phyloP scores from a whole-genome alignment of 2,797 vertebrate species.

The Naso thynnoides region DNA sequence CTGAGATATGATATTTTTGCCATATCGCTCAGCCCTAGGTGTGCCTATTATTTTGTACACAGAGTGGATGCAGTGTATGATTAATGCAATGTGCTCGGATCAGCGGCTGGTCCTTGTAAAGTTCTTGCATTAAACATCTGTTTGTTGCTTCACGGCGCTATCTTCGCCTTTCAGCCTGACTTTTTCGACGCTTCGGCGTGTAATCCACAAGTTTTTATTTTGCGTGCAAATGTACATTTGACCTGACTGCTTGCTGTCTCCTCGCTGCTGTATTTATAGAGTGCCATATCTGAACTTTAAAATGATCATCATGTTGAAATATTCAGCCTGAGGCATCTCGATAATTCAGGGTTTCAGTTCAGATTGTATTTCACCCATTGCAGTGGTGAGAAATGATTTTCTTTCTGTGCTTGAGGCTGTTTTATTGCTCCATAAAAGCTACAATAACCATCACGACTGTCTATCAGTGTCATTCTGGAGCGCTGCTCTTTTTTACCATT shows the following conservation, averaged over 20 bases:
- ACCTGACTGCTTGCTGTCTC: conserved; percentile 55
- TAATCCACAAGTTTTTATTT: conserved; percentile 45
- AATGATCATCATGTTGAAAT: conserved; percentile 39
- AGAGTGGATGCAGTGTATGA: conserved; percentile 46
- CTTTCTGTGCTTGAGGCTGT: conserved; percentile 40
- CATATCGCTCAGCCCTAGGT: too few species aligned
- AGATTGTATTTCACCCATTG: conserved; percentile 33
- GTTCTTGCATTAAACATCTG: conserved; percentile 16
- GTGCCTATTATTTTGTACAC: conserved; percentile 64
- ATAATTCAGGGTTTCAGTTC: conserved; percentile 52
- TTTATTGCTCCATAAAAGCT: conserved; percentile 18
- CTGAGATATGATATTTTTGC: too few species aligned
- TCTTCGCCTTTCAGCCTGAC: conserved; percentile 33
- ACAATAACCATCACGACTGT: conserved; percentile 16
- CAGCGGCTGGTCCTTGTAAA: conserved; percentile 56
- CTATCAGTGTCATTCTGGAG: conserved; percentile 27
- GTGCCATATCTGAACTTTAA: conserved; percentile 70
- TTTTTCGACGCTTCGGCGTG: conserved; percentile 27
- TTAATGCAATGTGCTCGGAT: conserved; percentile 43
- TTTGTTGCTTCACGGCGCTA: conserved; percentile 37
- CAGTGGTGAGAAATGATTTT: conserved; percentile 35
- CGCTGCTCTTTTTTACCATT: conserved; percentile 45
- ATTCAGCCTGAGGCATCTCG: conserved; percentile 13
- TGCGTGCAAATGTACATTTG: conserved; percentile 44
- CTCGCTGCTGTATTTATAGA: conserved; percentile 77